Evolutionary conservation across 1,140 invertebrate species (phyloP).

Genomic region (Microvelia longipes): DNA sequence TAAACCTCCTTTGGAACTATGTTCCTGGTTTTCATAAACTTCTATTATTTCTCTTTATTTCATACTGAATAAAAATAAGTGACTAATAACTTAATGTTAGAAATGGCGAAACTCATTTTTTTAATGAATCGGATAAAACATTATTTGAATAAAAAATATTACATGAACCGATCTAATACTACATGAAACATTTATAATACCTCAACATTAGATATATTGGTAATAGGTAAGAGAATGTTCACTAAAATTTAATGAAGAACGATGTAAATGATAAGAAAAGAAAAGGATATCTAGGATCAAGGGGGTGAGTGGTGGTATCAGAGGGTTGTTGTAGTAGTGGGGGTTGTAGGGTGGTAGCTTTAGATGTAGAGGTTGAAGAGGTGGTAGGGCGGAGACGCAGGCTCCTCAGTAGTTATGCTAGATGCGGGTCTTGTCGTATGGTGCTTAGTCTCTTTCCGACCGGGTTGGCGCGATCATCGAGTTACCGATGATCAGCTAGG

Average conservation of each 20-base stretch:
- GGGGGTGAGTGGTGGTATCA: neutral
- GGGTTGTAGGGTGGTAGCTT: neutral
- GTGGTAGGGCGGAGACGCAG: slow-evolving; percentile 10
- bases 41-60: too few species aligned
- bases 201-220: too few species aligned
- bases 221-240: too few species aligned
- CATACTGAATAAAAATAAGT: too few species aligned
- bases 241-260: neutral
- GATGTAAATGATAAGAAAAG: neutral
- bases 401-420: slow-evolving; percentile 2
- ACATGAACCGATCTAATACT: too few species aligned
- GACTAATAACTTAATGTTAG: too few species aligned
- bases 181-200: too few species aligned
- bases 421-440: neutral
- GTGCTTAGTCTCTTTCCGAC: neutral
- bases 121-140: too few species aligned
- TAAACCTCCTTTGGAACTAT: too few species aligned
- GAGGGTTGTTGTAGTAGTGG: neutral
- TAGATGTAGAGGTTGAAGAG: slow-evolving; percentile 1
- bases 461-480: neutral
- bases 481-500: slow-evolving; percentile 1
- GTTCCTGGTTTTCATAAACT: too few species aligned
- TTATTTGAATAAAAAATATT: too few species aligned
- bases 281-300: neutral
- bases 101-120: too few species aligned